These are phyloP conservation scores for Falco naumanni DNA, from an alignment of 2,797 vertebrate species.

Conservation along the genomic window DNA sequence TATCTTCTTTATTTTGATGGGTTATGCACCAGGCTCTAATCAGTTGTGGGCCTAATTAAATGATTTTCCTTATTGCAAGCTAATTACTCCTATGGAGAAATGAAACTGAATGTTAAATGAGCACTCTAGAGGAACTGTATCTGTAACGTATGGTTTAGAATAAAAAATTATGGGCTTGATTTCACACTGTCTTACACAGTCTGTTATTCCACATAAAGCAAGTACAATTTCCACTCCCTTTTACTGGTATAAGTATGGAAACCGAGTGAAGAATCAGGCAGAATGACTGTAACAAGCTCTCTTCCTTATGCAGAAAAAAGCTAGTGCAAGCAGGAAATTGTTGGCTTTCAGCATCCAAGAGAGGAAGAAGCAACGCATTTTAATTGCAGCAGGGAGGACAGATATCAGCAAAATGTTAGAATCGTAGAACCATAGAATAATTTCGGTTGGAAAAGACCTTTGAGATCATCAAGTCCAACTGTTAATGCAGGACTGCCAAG, in stretches of 20 bases:
- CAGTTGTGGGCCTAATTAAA: slow-evolving; percentile 53
- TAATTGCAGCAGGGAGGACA: not conserved
- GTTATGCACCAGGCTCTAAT: slow-evolving; percentile 15
- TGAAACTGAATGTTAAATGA: slow-evolving; percentile 47
- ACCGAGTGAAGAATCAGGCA: not conserved
- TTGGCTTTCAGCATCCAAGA: not conserved
- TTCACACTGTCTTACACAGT: not conserved
- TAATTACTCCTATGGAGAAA: slow-evolving; percentile 47
- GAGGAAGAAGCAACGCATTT: not conserved
- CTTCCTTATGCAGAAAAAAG: not conserved
- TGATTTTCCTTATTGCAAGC: slow-evolving; percentile 47
- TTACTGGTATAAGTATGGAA: not conserved
- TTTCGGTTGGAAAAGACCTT: no score
- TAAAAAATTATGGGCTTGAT: slow-evolving; percentile 20
- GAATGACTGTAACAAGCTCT: not conserved
- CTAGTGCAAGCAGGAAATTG: slow-evolving; percentile 5
- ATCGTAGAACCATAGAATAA: no score
- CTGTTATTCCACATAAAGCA: not conserved
- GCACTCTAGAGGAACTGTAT: not conserved
- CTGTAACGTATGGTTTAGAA: not conserved
- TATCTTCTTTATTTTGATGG: slow-evolving; percentile 32
- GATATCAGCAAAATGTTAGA: not conserved
- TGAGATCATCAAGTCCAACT: no score
- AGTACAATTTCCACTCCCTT: not conserved
- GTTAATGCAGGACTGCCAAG: no score